Base-by-base conservation (phyloP, 2,797 vertebrate species). In the Pangasius krempfi region DNA sequence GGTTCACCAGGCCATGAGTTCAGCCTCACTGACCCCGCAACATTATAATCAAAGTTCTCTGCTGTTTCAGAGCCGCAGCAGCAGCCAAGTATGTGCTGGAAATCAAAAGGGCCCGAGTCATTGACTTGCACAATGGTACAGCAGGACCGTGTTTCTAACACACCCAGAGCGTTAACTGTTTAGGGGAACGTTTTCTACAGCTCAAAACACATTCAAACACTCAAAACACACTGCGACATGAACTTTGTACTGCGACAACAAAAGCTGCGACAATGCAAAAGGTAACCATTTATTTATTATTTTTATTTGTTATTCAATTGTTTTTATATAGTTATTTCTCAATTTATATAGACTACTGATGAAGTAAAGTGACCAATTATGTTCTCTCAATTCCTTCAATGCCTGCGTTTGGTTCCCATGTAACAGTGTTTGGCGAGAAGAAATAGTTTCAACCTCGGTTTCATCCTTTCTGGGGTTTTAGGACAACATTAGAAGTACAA, bases 91-190 rank as follows among this genome's bases (percentile, higher is more conserved):
- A 75, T 30, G 56, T 83, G 84, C 86, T 90, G 84, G 86, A 91
- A 90, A 89, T 78, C 66, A 90, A 89, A 88, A 85, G 47, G 79
- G 64, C 84, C 86, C 18, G 20, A 78, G 27, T 3, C 22, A n/a
- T 68, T 78, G 75, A 56, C 80, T 79, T 72, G 52, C 79, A 88
- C 82, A 89, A 90, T 78, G 85, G 54, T 47, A 72, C 9, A 33
- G 85, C 25, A 73, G 37, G 86, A 89, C 75, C 16, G n/a, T 14
- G 25, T 84, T 87, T 70, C 47, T 2, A 44, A 76, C 86, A 72
- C 64, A 44, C 58, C 58, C 89, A 85, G 84, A 72, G 73, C 9
- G 75, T 73, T 37, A 87, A 73, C 58, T 56, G 52, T 86, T 83
- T 20, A 13, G 13, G 27, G 60, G 13, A 50, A 30, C 6, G 0